Base-by-base conservation (phyloP, 1,140 invertebrate species). In the Dermatophagoides farinae region DNA sequence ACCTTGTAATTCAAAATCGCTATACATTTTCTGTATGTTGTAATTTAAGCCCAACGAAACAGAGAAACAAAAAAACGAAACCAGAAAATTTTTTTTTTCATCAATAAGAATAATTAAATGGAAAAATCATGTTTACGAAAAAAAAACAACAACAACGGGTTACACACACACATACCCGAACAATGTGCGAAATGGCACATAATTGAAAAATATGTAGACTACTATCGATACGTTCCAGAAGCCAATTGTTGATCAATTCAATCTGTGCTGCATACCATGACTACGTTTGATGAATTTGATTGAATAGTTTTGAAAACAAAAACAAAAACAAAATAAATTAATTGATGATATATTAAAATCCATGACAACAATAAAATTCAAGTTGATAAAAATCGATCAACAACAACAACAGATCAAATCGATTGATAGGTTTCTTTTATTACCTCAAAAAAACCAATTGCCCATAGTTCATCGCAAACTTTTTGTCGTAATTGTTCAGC, bases 401-500 rank as follows among this genome's bases (percentile, higher is more conserved):
- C n/a, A n/a, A n/a, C n/a, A n/a, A n/a, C n/a, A n/a, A n/a, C n/a
- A n/a, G n/a, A n/a, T n/a, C n/a, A n/a, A n/a, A n/a, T n/a, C n/a
- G n/a, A n/a, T n/a, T n/a, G n/a, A n/a, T n/a, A n/a, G n/a, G n/a
- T 44, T 31, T 31, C 8, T 31, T 41, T 1, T 18, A 63, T 70
- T 73, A 86, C 84, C 79, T 98, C 93, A 75, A 97, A 96, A 66
- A 97, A 83, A 70, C 84, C 90, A 22, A 97, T 76, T 62, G 96
- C 93, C 88, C 92, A 98, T 16, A 98, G 77, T 75, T 98, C 95
- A 73, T 99, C 95, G 65, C 76, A 80, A 60, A 98, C 86, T 77
- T 97, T 96, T 66, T 93, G 90, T 68, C 91, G 79, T 64, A 98
- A 86, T 77, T 93, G 89, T 75, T 98, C 95, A 79, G 97, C 88